phyloP scores from a whole-genome alignment of 2,113 vertebrate species.

The Dunckerocampus dactyliophorus region DNA sequence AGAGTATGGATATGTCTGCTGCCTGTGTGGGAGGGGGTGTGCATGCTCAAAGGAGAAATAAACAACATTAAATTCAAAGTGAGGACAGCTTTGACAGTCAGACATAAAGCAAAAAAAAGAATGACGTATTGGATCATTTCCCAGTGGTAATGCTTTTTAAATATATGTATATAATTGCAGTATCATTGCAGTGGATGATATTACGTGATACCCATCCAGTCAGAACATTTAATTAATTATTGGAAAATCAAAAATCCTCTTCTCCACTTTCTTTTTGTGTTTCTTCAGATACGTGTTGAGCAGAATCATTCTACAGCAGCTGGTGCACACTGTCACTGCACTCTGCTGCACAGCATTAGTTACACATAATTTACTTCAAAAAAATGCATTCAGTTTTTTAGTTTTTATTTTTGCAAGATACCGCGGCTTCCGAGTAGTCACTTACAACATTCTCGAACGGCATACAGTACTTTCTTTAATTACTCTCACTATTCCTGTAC shows the following conservation, averaged over 20 bases:
- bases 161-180: not conserved
- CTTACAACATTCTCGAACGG: no score
- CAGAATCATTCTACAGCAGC: not conserved
- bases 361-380: not conserved
- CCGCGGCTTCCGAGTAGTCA: not conserved
- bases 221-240: no score
- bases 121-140: not conserved
- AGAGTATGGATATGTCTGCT: constrained; percentile 61
- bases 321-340: not conserved
- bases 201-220: not conserved
- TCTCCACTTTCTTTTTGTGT: not conserved
- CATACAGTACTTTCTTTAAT: not conserved
- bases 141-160: not conserved
- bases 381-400: not conserved
- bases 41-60: not conserved
- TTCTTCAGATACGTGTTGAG: not conserved
- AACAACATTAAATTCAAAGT: constrained; percentile 11
- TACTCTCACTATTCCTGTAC: not conserved
- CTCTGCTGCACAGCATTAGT: not conserved
- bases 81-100: not conserved
- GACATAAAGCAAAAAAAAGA: not conserved
- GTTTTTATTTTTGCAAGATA: not conserved
- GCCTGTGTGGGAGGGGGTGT: not conserved
- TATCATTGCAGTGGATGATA: not conserved
- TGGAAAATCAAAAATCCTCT: not conserved